Evolutionary conservation across 2,888 invertebrate species (phyloP), one percentile per base, ranked within the genome.

Genomic region (Lasioglossum pauxillum): DNA sequence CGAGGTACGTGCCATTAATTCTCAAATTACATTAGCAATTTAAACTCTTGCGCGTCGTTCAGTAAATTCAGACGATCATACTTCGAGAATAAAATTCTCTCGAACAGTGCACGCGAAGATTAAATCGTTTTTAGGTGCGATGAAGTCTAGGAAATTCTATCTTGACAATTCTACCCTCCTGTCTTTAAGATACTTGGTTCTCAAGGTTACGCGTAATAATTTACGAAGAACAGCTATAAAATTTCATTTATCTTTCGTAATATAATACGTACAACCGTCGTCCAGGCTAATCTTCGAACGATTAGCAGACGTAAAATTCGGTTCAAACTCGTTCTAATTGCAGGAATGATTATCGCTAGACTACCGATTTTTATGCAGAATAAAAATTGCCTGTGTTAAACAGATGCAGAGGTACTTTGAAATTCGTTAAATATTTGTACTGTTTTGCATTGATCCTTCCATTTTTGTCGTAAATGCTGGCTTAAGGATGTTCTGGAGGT

Each of bases 1-100:
- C 79, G 4, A 73, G 88, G 88, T 88, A 81, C 53, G 87, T 75
- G 69, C 31, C 31, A 46, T 27, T 5, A 7, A 57, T 14, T 53
- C 41, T 8, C 27, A 27, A 60, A 14, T 27, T 27, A 14, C 0
- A 14, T 60, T 60, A 14, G 5, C 60, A 60, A 57, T 12, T n/a
- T 57, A 27, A 44, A 53, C 8, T 49, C 8, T 53, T 53, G 23
- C 8, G 53, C 53, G 23, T 53, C 8, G 7, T 53, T 53, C 53
- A 8, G 8, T 23, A 53, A 23, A 53, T 23, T 53, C 23, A 23
- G 7, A 23, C 2, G 2, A 2, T 8, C 53, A 7, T 23, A 53
- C 53, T 0, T 53, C 2, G 53, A 53, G 8, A 23, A 53, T 23
- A 0, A 53, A 23, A 23, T 53, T 53, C 8, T 53, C 19, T 53